Evolutionary conservation across 2,797 vertebrate genomes (phyloP).

Genomic region (Thripadectes ignobilis): DNA sequence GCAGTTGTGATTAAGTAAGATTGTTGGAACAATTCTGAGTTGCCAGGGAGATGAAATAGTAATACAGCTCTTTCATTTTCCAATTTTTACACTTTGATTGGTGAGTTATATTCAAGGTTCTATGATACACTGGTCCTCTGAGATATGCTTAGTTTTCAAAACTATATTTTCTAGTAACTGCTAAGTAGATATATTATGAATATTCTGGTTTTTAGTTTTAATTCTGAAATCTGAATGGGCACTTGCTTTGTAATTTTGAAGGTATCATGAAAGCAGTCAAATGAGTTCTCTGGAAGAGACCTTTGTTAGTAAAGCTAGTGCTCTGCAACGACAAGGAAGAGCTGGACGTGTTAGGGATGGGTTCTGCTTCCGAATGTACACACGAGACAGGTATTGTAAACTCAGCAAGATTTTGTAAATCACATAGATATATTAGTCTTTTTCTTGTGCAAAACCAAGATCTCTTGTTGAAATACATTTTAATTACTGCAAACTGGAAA

Average conservation of each 20-base stretch:
- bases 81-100: not conserved
- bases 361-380: constrained; percentile 95
- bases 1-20: not conserved
- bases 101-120: not conserved
- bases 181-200: not conserved
- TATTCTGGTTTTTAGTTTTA: not conserved
- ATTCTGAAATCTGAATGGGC: not conserved
- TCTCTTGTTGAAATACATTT: not conserved
- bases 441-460: not conserved
- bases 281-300: constrained; percentile 98
- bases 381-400: constrained; percentile 84
- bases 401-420: not conserved
- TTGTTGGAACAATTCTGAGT: not conserved
- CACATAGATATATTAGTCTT: not conserved
- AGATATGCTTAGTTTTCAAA: not conserved
- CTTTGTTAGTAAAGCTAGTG: constrained; percentile 96
- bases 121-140: not conserved
- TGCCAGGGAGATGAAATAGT: not conserved
- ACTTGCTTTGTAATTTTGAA: constrained; percentile 56
- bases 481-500: not conserved
- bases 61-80: not conserved
- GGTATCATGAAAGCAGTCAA: constrained; percentile 97
- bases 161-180: not conserved
- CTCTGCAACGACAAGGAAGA: constrained; percentile 94
- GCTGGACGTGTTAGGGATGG: constrained; percentile 91